phyloP scores from a whole-genome alignment of 2,888 invertebrate species.

The Lobophora halterata region DNA sequence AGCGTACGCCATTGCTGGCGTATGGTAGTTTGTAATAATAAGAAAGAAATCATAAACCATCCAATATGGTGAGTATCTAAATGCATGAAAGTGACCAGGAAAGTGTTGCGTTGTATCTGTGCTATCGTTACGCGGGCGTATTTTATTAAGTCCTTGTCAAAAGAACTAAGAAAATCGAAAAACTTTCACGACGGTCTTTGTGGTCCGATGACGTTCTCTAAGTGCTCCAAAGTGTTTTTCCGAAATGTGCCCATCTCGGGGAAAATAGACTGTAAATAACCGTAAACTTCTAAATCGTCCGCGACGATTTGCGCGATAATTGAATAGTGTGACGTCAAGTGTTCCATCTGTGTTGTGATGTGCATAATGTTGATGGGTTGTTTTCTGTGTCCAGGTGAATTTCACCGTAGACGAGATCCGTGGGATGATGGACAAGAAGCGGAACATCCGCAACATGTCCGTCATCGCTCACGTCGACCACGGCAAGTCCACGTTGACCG shows the following conservation, averaged over 20 bases:
- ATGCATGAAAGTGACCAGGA: slow-evolving; percentile 48
- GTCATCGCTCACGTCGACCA: slow-evolving; percentile 99
- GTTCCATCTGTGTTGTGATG: slow-evolving; percentile 58
- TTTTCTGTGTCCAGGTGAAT: slow-evolving; percentile 92
- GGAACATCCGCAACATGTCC: slow-evolving; percentile 99
- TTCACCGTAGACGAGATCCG: slow-evolving; percentile 99
- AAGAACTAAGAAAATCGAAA: slow-evolving; percentile 36
- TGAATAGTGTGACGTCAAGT: slow-evolving; percentile 53
- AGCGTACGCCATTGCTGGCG: slow-evolving; percentile 94
- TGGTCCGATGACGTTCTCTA: slow-evolving; percentile 71
- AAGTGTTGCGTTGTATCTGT: slow-evolving; percentile 48
- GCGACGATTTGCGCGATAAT: slow-evolving; percentile 4
- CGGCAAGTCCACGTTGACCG: slow-evolving; percentile 99
- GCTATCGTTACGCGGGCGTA: slow-evolving; percentile 50
- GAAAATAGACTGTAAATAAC: slow-evolving; percentile 1
- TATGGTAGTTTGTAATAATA: slow-evolving; percentile 87
- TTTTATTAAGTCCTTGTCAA: slow-evolving; percentile 51
- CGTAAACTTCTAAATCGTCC: not conserved
- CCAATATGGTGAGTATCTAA: slow-evolving; percentile 87
- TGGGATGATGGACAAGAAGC: slow-evolving; percentile 99
- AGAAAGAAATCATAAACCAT: slow-evolving; percentile 89
- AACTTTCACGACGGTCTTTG: slow-evolving; percentile 59
- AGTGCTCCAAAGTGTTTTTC: slow-evolving; percentile 49
- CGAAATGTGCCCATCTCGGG: slow-evolving; percentile 38
- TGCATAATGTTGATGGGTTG: slow-evolving; percentile 51